Evolutionary conservation across 2,113 vertebrate genomes (phyloP), one percentile per base, ranked within the genome.

Genomic region (rabbit (Oryctolagus cuniculus)): DNA sequence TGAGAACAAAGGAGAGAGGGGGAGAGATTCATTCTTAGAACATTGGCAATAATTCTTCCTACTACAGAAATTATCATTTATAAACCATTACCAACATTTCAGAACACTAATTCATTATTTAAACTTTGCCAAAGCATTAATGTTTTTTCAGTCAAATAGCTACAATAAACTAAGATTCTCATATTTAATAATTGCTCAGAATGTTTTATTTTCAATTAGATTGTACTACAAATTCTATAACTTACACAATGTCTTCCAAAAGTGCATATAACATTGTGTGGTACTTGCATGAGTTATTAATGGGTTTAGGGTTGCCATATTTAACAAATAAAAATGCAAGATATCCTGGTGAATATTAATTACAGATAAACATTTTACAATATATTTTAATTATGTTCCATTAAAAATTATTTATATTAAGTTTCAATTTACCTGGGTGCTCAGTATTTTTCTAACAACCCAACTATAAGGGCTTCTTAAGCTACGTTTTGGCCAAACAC

Each of bases 51-150:
- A 6, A 38, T 38, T 87, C 36, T 81, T 83, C n/a, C 17, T 10
- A 49, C 63, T 81, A 66, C 80, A 36, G 53, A 92, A 92, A 81
- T 19, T 44, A 73, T 17, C 66, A 22, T n/a, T 70, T 87, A 72
- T 44, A 94, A 63, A 70, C 36, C 13, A 36, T 83, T 0, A 10
- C 53, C 3, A 74, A 10, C 15, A 80, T 75, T 38, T 80, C 49
- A 95, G 93, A 89, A 38, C 34, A 70, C 22, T 80, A 49, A 27
- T 84, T 77, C 11, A 66, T 69, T 79, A 78, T 55, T 83, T 90
- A 63, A 87, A 2, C 12, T 53, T 74, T 81, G 38, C 29, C 74
- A 75, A 81, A 85, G 9, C 0, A 31, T 63, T 67, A 17, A 11
- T 73, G 8, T 9, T 74, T 81, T 27, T 67, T 69, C 27, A 87